A percentile compares a stretch with the other conserved stretches of the same genome.
These are phyloP conservation scores for Muscicapa striata DNA, from an alignment of 2,797 vertebrate genomes.

Conservation along the genomic window DNA sequence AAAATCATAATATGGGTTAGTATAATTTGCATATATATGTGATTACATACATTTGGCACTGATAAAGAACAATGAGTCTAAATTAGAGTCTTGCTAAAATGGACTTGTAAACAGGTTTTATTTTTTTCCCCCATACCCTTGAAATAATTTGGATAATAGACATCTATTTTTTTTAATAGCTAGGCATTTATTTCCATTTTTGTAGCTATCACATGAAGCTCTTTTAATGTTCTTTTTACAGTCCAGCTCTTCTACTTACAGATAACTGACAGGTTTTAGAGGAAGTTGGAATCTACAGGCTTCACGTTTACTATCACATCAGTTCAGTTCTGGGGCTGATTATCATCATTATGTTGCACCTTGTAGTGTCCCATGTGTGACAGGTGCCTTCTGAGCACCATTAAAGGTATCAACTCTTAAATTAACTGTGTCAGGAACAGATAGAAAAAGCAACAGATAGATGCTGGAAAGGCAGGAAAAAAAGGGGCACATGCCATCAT, in stretches of 20 bases:
- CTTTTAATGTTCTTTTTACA: not conserved
- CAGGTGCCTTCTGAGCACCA: not conserved
- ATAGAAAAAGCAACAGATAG: not conserved
- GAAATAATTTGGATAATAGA: not conserved
- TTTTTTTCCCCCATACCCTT: not conserved
- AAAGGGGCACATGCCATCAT: not conserved
- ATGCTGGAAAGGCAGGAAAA: not conserved
- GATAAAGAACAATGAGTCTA: not conserved
- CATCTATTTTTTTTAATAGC: not conserved
- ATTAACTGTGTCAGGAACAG: not conserved
- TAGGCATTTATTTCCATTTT: not conserved
- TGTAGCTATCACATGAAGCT: not conserved
- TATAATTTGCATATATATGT: not conserved
- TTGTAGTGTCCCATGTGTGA: not conserved
- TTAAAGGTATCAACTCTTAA: not conserved
- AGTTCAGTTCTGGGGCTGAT: not conserved
- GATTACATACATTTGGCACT: not conserved
- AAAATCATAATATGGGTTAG: not conserved
- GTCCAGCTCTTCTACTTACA: slow-evolving; percentile 1
- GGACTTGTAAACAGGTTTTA: not conserved
- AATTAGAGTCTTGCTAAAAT: not conserved
- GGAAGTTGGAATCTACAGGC: not conserved
- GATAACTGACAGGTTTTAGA: slow-evolving; percentile 11
- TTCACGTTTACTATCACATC: not conserved
- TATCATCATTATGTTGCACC: not conserved